A percentile compares a stretch with the other conserved stretches of the same genome.
phyloP scores from a whole-genome alignment of 2,797 vertebrate genomes.

The Diplodus puntazzo region DNA sequence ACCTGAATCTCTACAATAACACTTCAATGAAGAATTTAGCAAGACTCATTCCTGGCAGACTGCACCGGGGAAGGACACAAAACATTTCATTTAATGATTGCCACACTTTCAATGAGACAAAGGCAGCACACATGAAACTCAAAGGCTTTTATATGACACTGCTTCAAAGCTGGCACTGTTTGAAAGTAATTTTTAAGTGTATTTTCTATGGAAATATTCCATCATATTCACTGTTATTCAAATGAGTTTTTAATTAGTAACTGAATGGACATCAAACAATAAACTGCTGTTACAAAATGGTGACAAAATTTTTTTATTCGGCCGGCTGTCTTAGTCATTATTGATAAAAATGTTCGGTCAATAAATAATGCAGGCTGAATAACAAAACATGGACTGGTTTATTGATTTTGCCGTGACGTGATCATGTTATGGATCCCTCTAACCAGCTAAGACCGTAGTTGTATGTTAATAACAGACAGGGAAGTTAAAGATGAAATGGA shows the following conservation, averaged over 20 bases:
- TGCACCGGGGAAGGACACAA: slow-evolving; percentile 14
- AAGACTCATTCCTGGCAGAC: slow-evolving; percentile 28
- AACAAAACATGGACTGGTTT: not conserved
- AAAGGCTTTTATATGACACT: not conserved
- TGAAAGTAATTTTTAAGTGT: not conserved
- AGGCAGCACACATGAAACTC: not conserved
- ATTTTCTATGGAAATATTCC: not conserved
- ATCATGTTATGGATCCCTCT: not conserved
- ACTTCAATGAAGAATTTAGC: slow-evolving; percentile 31
- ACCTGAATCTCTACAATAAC: slow-evolving; percentile 31
- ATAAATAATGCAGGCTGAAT: slow-evolving; percentile 1
- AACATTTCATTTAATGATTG: slow-evolving; percentile 19
- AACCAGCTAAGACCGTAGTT: not conserved
- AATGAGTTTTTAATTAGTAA: slow-evolving; percentile 1
- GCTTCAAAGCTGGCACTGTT: not conserved
- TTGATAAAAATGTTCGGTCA: not conserved
- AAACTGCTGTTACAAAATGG: slow-evolving; percentile 2
- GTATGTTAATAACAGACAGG: too few species aligned
- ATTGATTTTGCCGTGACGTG: not conserved
- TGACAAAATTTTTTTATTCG: not conserved
- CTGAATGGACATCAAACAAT: not conserved
- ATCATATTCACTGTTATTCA: not conserved
- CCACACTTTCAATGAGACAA: slow-evolving; percentile 10
- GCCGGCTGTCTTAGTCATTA: not conserved
- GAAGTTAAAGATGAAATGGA: not conserved